A percentile compares a stretch with the other conserved stretches of the same genome.
These are phyloP conservation scores for Metopolophium dirhodum DNA, from an alignment of 1,140 invertebrate species.

Conservation along the genomic window DNA sequence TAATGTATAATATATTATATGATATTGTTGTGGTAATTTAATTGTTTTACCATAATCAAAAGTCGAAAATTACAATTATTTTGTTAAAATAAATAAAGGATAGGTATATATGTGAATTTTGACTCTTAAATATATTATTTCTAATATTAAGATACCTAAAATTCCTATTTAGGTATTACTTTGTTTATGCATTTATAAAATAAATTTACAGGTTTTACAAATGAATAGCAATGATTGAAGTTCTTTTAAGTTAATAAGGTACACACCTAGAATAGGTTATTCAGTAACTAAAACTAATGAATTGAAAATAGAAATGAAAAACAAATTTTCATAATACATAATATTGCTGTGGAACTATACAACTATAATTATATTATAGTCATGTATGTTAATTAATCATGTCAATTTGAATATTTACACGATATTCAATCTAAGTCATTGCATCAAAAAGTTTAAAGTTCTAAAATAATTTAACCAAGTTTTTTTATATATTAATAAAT, in stretches of 20 bases:
- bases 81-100: conserved; percentile 51
- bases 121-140: neutral
- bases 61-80: conserved; percentile 44
- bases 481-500: neutral
- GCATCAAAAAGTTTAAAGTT: neutral
- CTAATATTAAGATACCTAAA: neutral
- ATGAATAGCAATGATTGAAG: neutral
- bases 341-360: neutral
- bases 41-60: conserved; percentile 52
- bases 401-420: neutral
- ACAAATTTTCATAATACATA: too few relatives aligned
- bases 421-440: neutral
- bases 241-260: neutral
- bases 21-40: conserved; percentile 35
- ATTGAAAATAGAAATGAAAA: too few relatives aligned
- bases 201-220: neutral
- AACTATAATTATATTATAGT: neutral
- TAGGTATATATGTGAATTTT: conserved; percentile 34
- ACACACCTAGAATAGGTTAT: neutral
- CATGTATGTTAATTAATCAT: neutral
- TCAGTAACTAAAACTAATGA: too few relatives aligned
- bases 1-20: conserved; percentile 25
- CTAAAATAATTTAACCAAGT: neutral
- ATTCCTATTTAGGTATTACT: neutral
- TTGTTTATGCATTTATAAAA: neutral